Conservation (phyloP, 2,888 invertebrate species). For the Pandemis corylana region DNA sequence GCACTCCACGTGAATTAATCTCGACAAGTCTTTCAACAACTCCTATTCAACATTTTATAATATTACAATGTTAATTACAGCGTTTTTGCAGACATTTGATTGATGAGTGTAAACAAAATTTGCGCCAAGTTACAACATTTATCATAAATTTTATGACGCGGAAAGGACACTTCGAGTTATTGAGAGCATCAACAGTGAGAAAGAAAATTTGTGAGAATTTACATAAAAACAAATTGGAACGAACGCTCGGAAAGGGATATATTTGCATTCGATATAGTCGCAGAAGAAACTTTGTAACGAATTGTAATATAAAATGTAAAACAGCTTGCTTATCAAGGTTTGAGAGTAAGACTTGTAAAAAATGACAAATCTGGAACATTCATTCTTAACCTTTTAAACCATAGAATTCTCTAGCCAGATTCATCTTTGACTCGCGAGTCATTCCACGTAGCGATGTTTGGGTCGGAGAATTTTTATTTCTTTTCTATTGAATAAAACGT, state of each 20-base stretch:
- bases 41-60: conserved; percentile 23
- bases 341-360: background rate
- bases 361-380: background rate
- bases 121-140: conserved; percentile 46
- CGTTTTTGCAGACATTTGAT: conserved; percentile 43
- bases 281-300: background rate
- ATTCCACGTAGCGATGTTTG: conserved; percentile 65
- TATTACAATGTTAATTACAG: conserved; percentile 19
- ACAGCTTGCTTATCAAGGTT: background rate
- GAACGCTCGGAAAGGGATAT: conserved; percentile 5
- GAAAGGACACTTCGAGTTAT: conserved; percentile 40
- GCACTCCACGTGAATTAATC: conserved; percentile 53
- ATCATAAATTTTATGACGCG: conserved; percentile 48
- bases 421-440: conserved; percentile 55
- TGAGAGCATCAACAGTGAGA: conserved; percentile 12
- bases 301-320: background rate
- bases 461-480: conserved; percentile 54
- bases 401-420: conserved; percentile 48
- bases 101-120: conserved; percentile 45
- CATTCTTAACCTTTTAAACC: background rate
- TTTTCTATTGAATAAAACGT: conserved; percentile 60
- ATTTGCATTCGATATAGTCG: background rate
- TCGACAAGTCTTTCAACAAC: conserved; percentile 35
- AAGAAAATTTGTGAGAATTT: conserved; percentile 1
- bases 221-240: conserved; percentile 11